Evolutionary conservation across 2,888 invertebrate genomes (phyloP).

Genomic region (Kryphioiulus occultus): DNA sequence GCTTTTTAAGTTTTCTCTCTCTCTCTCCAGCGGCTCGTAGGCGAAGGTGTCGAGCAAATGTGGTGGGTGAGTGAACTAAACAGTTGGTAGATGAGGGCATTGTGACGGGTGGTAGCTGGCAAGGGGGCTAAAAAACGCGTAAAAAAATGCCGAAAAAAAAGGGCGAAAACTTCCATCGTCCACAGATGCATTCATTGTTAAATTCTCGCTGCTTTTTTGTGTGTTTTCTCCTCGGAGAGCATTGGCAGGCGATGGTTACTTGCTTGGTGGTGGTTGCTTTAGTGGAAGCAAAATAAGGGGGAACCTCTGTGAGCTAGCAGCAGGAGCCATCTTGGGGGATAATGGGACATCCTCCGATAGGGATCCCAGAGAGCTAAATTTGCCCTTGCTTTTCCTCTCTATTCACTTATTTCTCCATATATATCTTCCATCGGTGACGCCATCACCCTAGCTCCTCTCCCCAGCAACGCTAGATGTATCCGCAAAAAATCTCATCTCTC

Average conservation of each 20-base stretch:
- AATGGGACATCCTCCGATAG: constrained; percentile 8
- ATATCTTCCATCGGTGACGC: not conserved
- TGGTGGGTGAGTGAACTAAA: constrained; percentile 39
- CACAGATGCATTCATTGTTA: constrained; percentile 40
- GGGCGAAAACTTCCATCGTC: not conserved
- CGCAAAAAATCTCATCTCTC: constrained; percentile 6
- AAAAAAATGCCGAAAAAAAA: constrained; percentile 6
- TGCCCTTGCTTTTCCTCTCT: not conserved
- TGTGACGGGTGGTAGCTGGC: constrained; percentile 35
- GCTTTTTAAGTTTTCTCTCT: too few species aligned
- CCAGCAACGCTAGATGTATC: not conserved
- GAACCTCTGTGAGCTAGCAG: constrained; percentile 21
- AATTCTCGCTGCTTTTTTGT: not conserved
- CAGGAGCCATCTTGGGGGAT: constrained; percentile 27
- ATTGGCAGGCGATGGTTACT: not conserved
- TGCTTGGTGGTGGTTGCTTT: not conserved
- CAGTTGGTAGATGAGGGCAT: constrained; percentile 40
- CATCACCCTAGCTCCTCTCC: not conserved
- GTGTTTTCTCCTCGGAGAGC: not conserved
- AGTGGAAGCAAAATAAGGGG: not conserved
- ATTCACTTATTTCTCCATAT: not conserved
- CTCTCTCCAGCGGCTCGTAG: not conserved
- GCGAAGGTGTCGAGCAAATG: constrained; percentile 17
- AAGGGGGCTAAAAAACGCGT: not conserved
- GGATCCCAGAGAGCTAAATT: not conserved